Evolutionary conservation across 2,113 vertebrate species (phyloP), one percentile per base, ranked within the genome.

Genomic region (Dasypus novemcinctus): DNA sequence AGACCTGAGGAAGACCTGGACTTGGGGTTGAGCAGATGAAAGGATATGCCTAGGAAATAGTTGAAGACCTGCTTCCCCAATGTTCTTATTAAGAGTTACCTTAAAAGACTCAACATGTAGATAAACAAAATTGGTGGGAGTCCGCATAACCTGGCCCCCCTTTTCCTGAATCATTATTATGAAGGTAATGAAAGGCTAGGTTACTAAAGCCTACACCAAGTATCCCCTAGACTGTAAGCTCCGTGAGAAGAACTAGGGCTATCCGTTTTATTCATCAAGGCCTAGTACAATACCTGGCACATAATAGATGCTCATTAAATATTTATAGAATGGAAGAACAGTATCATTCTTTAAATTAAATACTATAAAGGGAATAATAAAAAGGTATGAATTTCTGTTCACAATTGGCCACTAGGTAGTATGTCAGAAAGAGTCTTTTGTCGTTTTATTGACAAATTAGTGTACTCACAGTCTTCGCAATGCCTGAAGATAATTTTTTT

Each of bases 341-440:
- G 38, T 76, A 52, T 59, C 72, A 71, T 63, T 89, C 68, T 93
- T 95, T 84, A 81, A 71, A 63, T 69, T 71, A 88, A 13, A 91
- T 49, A 14, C 49, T 80, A 69, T 80, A 79, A 68, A 57, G 79
- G 13, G 1, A 82, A 92, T 75, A 59, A 87, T 31, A 31, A 61
- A 81, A 84, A 79, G 71, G 81, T 64, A 7, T 38, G 86, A 49
- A 59, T 64, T 66, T 96, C 46, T 43, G 1, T 46, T 87, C 92
- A 76, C 63, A 82, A 78, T 90, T 92, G 38, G 69, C 31, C 23
- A 4, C 63, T 87, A 68, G 31, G 31, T 61, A 66, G 18, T 17
- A 71, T 84, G 68, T 90, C n/a, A 82, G 68, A 89, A 75, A 96
- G 13, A 20, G 10, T 80, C 57, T 18, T 94, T 94, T 87, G 57